phyloP scores from a whole-genome alignment of 2,113 vertebrate species.

The Antigone vipio region DNA sequence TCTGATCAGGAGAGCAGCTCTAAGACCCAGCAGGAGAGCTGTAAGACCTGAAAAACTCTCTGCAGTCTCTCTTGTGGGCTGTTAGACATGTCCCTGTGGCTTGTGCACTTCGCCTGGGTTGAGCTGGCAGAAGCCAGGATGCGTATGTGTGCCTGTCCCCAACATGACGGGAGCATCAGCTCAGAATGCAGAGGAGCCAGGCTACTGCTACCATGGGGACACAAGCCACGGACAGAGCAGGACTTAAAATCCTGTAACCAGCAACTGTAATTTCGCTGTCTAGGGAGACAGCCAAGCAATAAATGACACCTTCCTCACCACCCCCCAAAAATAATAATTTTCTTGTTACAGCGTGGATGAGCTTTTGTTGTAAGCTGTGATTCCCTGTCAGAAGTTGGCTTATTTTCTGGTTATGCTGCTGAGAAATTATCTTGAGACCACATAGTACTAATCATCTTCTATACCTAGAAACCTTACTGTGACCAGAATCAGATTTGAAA shows the following conservation, averaged over 20 bases:
- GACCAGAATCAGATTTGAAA: neutral
- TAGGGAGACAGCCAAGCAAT: neutral
- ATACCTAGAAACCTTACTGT: neutral
- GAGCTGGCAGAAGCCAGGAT: neutral
- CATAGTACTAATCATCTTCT: neutral
- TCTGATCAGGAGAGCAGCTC: neutral
- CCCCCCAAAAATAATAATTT: neutral
- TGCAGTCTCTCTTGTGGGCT: neutral
- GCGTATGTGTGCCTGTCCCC: neutral
- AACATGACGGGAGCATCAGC: fast-evolving
- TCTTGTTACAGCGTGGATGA: neutral
- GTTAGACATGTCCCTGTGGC: neutral
- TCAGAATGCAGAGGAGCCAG: neutral
- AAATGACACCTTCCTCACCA: neutral
- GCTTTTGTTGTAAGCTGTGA: neutral
- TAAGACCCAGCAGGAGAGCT: neutral
- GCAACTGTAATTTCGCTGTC: neutral
- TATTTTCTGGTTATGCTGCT: neutral
- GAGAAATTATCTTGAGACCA: neutral
- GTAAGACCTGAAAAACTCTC: neutral
- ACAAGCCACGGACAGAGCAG: neutral
- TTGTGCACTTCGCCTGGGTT: neutral
- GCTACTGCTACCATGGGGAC: fast-evolving
- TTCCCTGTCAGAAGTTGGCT: neutral
- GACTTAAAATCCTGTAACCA: neutral